Conservation (phyloP, 2,888 invertebrate genomes). For the Athrips mouffetella region DNA sequence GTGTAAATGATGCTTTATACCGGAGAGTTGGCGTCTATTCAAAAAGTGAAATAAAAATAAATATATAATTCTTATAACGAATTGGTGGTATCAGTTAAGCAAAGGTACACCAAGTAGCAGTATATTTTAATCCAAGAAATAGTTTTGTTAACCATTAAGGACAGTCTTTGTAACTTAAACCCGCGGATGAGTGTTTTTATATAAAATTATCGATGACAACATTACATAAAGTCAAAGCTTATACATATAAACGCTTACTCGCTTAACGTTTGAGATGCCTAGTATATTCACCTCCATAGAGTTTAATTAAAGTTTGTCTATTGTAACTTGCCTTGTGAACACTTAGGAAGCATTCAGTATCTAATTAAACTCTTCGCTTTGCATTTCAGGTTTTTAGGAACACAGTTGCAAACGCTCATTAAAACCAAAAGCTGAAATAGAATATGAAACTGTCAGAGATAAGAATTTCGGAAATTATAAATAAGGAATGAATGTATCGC, state of each 20-base stretch:
- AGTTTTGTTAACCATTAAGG: too few species aligned
- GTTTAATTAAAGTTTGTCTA: too few species aligned
- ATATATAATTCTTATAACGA: constrained; percentile 34
- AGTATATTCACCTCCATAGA: too few species aligned
- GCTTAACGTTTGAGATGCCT: too few species aligned
- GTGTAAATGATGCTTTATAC: constrained; percentile 51
- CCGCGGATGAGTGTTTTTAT: neutral
- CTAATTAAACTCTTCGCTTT: too few species aligned
- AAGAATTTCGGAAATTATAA: neutral
- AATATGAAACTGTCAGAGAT: neutral
- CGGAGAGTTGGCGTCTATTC: constrained; percentile 63
- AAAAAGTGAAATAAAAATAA: constrained; percentile 49
- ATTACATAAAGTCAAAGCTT: neutral
- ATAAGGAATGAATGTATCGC: neutral
- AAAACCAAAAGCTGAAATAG: too few species aligned
- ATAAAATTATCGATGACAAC: constrained; percentile 5
- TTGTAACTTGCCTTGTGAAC: too few species aligned
- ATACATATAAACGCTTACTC: neutral
- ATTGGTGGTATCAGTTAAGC: constrained; percentile 39
- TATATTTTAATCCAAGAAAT: too few species aligned
- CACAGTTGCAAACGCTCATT: too few species aligned
- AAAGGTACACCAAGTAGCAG: neutral
- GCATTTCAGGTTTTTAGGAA: too few species aligned
- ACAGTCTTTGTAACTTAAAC: neutral
- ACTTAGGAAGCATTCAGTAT: too few species aligned